Conservation (phyloP, 2,888 invertebrate genomes). For the Lagria hirta region DNA sequence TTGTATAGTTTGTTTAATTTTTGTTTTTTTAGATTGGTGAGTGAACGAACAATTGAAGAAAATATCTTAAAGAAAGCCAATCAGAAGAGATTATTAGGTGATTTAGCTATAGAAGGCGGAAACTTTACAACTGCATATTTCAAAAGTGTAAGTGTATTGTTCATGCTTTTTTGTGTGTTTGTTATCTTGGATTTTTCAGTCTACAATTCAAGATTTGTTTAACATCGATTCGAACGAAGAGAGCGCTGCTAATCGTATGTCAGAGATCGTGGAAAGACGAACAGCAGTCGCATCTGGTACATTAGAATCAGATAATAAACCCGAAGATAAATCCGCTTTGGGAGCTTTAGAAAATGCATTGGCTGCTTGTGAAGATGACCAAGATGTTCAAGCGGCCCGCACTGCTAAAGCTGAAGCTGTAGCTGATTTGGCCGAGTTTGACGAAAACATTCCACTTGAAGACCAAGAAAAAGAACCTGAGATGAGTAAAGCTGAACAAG, state of each 20-base stretch:
- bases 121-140: constrained; percentile 98
- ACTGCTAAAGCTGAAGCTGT: constrained; percentile 88
- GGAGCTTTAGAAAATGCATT: constrained; percentile 78
- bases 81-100: constrained; percentile 93
- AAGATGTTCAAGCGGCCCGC: constrained; percentile 87
- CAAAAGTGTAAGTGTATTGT: constrained; percentile 67
- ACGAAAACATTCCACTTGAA: constrained; percentile 89
- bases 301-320: constrained; percentile 26
- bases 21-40: constrained; percentile 66
- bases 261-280: constrained; percentile 59
- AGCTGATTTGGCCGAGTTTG: constrained; percentile 91
- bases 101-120: constrained; percentile 97
- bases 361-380: constrained; percentile 92
- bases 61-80: constrained; percentile 99
- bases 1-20: neutral
- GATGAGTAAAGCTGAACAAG: constrained; percentile 71
- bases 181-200: constrained; percentile 52
- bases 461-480: constrained; percentile 63
- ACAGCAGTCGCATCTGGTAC: constrained; percentile 22
- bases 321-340: constrained; percentile 62
- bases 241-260: constrained; percentile 61
- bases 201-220: constrained; percentile 93
- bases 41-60: constrained; percentile 97
- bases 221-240: constrained; percentile 69
- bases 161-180: constrained; percentile 1